Evolutionary conservation across 2,797 vertebrate species (phyloP), one percentile per base, ranked within the genome.

Genomic region (Labeo calbasu): DNA sequence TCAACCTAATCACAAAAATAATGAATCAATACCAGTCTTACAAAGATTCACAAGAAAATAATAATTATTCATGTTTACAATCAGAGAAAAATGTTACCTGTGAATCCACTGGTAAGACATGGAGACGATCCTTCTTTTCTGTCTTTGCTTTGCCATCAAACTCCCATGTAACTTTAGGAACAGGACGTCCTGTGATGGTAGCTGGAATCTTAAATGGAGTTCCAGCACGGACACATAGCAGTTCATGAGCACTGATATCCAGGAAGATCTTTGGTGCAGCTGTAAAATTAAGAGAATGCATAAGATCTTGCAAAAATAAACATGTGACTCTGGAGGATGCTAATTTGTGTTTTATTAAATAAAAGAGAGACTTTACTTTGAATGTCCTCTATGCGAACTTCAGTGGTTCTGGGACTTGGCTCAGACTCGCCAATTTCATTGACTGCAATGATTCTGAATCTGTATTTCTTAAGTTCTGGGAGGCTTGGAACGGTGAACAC

Each of bases 341-440:
- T 23, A 46, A 23, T 73, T 19, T 72, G 5, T 46, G 23, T 71
- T 53, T 80, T 13, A 5, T 23, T 57, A 21, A 6, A 73, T 72
- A 72, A 32, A 28, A 14, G 3, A 17, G 28, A 15, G 5, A 91
- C n/a, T 92, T 87, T 95, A 99, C 98, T 95, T 90, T 96, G 95
- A 90, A 99, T 89, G 72, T 99, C 98, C 83, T 97, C 95, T 68
- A 98, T 83, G 79, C 94, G 93, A 90, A 99, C 96, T 84, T 99
- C 98, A 65, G 92, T 89, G 79, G 98, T 99, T 78, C 95, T 93
- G 55, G 95, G 96, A 91, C 98, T 99, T 88, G 98, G 98, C 87
- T 99, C 97, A 2, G 98, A 99, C 92, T 99, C 97, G 48, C 98
- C 98, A 17, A 97, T 96, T 89, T 96, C 97, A 73, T 99, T 99